phyloP scores from a whole-genome alignment of 2,797 vertebrate species.

The Enteromius paludinosus region DNA sequence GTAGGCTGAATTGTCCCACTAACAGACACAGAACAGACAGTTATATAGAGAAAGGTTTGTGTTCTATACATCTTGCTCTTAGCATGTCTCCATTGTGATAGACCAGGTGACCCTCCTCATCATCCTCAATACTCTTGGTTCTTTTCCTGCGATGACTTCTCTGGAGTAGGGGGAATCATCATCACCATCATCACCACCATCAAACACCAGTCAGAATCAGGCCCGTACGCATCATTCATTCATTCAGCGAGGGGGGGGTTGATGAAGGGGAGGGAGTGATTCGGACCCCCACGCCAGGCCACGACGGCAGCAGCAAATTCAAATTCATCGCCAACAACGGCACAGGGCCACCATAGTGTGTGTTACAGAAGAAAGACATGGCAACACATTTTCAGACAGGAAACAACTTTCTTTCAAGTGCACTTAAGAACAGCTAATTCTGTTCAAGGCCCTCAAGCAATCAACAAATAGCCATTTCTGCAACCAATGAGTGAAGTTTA shows the following conservation, averaged over 20 bases:
- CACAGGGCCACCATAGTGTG: slow-evolving; percentile 86
- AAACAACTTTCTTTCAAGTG: slow-evolving; percentile 69
- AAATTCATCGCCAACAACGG: slow-evolving; percentile 85
- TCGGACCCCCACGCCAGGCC: slow-evolving; percentile 80
- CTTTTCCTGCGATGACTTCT: slow-evolving; percentile 78
- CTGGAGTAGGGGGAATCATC: slow-evolving; percentile 63
- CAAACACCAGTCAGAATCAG: slow-evolving; percentile 80
- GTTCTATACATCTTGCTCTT: slow-evolving; percentile 88
- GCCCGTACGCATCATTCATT: slow-evolving; percentile 80
- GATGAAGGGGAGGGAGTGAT: slow-evolving; percentile 62
- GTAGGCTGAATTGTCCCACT: slow-evolving; percentile 55
- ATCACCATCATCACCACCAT: slow-evolving; percentile 56
- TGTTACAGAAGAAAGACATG: slow-evolving; percentile 97
- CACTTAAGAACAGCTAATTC: slow-evolving; percentile 35
- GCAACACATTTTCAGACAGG: slow-evolving; percentile 86
- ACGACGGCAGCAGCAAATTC: slow-evolving; percentile 81
- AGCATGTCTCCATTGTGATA: slow-evolving; percentile 90
- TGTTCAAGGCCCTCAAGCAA: slow-evolving; percentile 34
- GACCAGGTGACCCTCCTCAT: slow-evolving; percentile 91
- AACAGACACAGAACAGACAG: slow-evolving; percentile 70
- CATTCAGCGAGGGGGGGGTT: slow-evolving; percentile 78
- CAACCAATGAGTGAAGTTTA: slow-evolving; percentile 30
- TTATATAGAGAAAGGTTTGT: slow-evolving; percentile 60
- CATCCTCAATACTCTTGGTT: slow-evolving; percentile 83
- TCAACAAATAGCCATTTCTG: slow-evolving; percentile 40